phyloP scores from a whole-genome alignment of 2,888 invertebrate genomes.

The Halictus ligatus region DNA sequence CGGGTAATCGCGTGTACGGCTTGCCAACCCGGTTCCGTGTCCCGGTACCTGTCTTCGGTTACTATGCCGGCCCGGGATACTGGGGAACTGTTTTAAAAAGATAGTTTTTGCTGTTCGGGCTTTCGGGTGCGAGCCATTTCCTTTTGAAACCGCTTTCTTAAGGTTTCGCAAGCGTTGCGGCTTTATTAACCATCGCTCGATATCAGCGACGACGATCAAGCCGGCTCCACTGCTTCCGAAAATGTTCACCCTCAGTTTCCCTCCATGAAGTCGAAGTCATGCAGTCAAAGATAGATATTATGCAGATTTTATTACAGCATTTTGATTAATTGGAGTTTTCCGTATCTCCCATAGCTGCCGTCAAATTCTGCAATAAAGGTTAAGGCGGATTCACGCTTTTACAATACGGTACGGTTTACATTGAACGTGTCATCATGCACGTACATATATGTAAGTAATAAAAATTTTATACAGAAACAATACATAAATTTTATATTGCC shows the following conservation, averaged over 20 bases:
- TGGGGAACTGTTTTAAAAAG: constrained; percentile 61
- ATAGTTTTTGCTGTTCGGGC: neutral
- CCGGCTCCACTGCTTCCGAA: neutral
- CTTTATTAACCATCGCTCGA: neutral
- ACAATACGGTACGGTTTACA: no score
- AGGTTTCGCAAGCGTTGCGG: neutral
- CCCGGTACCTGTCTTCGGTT: constrained; percentile 45
- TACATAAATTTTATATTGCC: no score
- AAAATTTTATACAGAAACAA: no score
- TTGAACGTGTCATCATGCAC: no score
- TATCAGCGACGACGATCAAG: neutral
- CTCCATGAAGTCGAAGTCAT: neutral
- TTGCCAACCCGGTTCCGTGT: constrained; percentile 18
- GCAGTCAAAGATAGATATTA: neutral
- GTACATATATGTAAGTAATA: no score
- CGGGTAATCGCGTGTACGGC: constrained; percentile 33
- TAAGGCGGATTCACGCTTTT: no score
- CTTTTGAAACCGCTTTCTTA: neutral
- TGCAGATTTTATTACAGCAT: neutral
- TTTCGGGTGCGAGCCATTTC: neutral
- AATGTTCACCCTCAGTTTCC: neutral
- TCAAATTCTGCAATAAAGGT: no score
- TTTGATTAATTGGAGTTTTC: neutral
- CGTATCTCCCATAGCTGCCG: no score
- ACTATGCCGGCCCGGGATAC: constrained; percentile 32